Evolutionary conservation across 2,113 vertebrate genomes (phyloP), one percentile per base, ranked within the genome.

Genomic region (Acrocephalus arundinaceus): DNA sequence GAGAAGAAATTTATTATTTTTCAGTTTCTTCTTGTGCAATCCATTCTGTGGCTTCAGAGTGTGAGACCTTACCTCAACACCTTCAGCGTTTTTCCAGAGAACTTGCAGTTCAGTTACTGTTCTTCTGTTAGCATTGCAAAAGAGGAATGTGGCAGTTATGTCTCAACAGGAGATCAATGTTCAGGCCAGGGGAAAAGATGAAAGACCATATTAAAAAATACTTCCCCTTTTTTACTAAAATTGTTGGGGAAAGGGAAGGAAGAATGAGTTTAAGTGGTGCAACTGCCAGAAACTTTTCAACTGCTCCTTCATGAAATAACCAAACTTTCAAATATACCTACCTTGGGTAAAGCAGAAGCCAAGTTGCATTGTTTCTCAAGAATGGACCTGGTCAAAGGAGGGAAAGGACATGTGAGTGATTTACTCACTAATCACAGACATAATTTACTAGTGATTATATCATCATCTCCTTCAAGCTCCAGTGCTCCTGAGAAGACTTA

Each of bases 121-220:
- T 94, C 79, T 90, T 78, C 76, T 41, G 63, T 85, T 92, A 86
- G 35, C 30, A 75, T 96, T 94, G 48, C 78, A 59, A 66, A 90
- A 81, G 16, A 20, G 11, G 30, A 46, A 27, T 46, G 14, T 52
- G 27, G 54, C 54, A 28, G 73, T 92, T 94, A 73, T 41, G 71
- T 83, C 73, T 90, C 66, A 91, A 37, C 37, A 46, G 17, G 9
- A 71, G 7, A 37, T 51, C 55, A 73, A 74, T 0, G 5, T 58
- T 70, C 28, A 41, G 28, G 24, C n/a, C 19, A 79, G 65, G 12
- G 25, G 58, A 65, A 85, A 66, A 89, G 35, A 41, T 0, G 0
- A 80, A 87, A 79, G 37, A 74, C 5, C 22, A 59, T 9, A 15
- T 37, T 54, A 65, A 30, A 65, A 72, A 18, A 15, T 52, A 25